phyloP scores from a whole-genome alignment of 2,888 invertebrate species.

The Chymomyza amoena region DNA sequence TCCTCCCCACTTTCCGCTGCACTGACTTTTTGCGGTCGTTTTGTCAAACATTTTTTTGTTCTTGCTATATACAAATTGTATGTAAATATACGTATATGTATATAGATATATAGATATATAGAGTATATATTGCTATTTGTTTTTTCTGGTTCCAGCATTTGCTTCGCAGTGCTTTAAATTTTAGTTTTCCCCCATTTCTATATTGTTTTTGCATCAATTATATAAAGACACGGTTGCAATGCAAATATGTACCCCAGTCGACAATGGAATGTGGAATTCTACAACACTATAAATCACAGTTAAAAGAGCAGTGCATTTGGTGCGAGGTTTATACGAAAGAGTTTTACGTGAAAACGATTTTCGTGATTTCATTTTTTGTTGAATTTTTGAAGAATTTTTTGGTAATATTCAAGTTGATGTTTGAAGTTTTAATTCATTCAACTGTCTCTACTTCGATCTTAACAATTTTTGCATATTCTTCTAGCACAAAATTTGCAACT shows the following conservation, averaged over 20 bases:
- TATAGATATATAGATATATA: too few relatives aligned
- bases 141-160: slow-evolving; percentile 35
- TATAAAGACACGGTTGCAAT: slow-evolving; percentile 20
- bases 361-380: not conserved
- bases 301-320: slow-evolving; percentile 50
- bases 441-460: too few relatives aligned
- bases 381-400: too few relatives aligned
- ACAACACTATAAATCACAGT: slow-evolving; percentile 52
- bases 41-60: not conserved
- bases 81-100: too few relatives aligned
- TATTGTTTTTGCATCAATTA: slow-evolving; percentile 47
- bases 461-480: too few relatives aligned
- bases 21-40: slow-evolving; percentile 19
- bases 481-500: too few relatives aligned
- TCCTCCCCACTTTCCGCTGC: slow-evolving; percentile 28
- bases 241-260: not conserved
- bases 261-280: slow-evolving; percentile 18
- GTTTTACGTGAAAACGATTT: too few relatives aligned
- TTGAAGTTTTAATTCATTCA: too few relatives aligned
- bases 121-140: slow-evolving; percentile 4
- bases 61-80: slow-evolving; percentile 15
- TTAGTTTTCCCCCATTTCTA: slow-evolving; percentile 44
- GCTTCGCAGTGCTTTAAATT: slow-evolving; percentile 33
- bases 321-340: not conserved
- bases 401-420: too few relatives aligned